These are phyloP conservation scores for Clarias batrachus DNA, from an alignment of 2,113 vertebrate species.

Conservation along the genomic window DNA sequence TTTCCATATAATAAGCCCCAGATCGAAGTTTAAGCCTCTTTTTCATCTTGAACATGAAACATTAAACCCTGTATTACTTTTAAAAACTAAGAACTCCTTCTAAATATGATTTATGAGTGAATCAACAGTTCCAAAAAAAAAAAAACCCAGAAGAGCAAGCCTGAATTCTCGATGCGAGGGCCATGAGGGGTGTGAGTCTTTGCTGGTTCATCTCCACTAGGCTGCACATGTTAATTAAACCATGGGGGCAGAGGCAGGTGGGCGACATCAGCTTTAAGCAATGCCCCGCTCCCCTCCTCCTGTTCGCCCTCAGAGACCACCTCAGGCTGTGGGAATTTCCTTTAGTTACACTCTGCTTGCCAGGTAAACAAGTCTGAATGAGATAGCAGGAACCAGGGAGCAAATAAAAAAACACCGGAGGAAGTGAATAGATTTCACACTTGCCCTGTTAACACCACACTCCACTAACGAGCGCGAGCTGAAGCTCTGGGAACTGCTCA, in stretches of 20 bases:
- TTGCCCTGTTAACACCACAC: conserved; percentile 62
- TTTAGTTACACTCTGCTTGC: conserved; percentile 89
- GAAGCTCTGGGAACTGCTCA: conserved; percentile 53
- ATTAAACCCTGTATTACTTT: background rate
- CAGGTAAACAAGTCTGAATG: conserved; percentile 88
- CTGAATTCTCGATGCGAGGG: conserved; percentile 56
- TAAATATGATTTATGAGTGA: conserved; percentile 18
- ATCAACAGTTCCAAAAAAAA: conserved; percentile 1
- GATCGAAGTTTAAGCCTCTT: conserved; percentile 5
- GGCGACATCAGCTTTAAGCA: conserved; percentile 81
- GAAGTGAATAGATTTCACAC: conserved; percentile 81
- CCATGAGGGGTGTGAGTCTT: conserved; percentile 75
- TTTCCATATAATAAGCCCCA: conserved; percentile 8
- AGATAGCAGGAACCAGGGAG: conserved; percentile 66
- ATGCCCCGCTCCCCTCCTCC: conserved; percentile 62
- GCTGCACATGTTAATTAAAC: conserved; percentile 88
- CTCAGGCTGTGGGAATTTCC: conserved; percentile 84
- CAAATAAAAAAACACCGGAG: conserved; percentile 70
- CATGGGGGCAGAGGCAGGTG: conserved; percentile 77
- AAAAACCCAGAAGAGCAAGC: conserved; percentile 16
- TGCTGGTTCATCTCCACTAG: conserved; percentile 81
- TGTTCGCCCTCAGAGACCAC: conserved; percentile 60
- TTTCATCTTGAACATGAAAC: background rate
- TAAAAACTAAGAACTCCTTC: background rate
- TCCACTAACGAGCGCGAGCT: conserved; percentile 69